A percentile compares a stretch with the other conserved stretches of the same genome.
Evolutionary conservation across 2,888 invertebrate species (phyloP).

Genomic region (Lampropteryx suffumata): DNA sequence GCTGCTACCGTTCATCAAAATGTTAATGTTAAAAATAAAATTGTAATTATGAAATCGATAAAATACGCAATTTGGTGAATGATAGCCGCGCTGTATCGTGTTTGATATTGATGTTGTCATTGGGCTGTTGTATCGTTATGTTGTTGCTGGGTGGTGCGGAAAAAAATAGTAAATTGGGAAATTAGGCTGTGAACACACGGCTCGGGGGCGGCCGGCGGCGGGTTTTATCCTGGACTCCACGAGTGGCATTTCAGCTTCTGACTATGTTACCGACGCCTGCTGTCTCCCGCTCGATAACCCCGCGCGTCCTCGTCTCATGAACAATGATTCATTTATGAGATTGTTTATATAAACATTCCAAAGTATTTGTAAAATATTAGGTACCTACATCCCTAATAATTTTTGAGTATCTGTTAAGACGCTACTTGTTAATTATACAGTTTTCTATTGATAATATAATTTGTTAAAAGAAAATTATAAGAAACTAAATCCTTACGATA

Average conservation of each 20-base stretch:
- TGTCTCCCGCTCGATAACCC: conserved; percentile 19
- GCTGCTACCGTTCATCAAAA: conserved; percentile 22
- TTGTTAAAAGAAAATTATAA: conserved; percentile 83
- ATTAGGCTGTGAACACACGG: conserved; percentile 51
- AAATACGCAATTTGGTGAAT: conserved; percentile 28
- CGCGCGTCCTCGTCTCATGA: conserved; percentile 34
- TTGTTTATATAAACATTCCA: conserved; percentile 81
- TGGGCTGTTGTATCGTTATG: conserved; percentile 25
- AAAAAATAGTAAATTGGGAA: conserved; percentile 72
- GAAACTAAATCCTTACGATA: conserved; percentile 80
- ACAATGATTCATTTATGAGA: conserved; percentile 73
- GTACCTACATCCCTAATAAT: conserved; percentile 80
- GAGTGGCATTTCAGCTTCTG: conserved; percentile 35
- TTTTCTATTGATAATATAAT: conserved; percentile 84
- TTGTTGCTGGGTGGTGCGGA: conserved; percentile 47
- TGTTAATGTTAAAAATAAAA: conserved; percentile 28
- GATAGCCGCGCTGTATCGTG: conserved; percentile 15
- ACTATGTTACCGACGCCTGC: conserved; percentile 23
- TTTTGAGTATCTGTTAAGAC: conserved; percentile 82
- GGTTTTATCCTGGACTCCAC: conserved; percentile 61
- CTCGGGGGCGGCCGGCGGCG: conserved; percentile 30
- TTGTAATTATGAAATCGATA: conserved; percentile 27
- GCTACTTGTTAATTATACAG: conserved; percentile 83
- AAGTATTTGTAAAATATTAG: conserved; percentile 81
- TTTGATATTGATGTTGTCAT: conserved; percentile 20